These are phyloP conservation scores for Platyrinchus mystaceus DNA, from an alignment of 2,797 vertebrate genomes.

Conservation along the genomic window DNA sequence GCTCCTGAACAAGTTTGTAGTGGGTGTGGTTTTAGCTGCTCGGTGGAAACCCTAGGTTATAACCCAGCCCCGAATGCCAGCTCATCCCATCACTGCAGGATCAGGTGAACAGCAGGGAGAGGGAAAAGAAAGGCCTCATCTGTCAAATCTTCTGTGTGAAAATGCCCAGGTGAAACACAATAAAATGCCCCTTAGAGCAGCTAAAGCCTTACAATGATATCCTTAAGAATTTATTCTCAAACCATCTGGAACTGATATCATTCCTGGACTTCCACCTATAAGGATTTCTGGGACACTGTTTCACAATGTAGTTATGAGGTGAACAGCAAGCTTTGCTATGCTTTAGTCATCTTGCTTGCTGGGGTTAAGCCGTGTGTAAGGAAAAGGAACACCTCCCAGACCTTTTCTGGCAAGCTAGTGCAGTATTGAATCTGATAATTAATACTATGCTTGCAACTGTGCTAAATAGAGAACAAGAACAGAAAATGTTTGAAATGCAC, in stretches of 20 bases:
- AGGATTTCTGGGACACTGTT: not conserved
- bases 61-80: not conserved
- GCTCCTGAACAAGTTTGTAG: not conserved
- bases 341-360: not conserved
- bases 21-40: not conserved
- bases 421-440: not conserved
- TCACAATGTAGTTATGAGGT: not conserved
- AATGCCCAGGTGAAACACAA: not conserved
- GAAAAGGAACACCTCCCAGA: not conserved
- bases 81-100: not conserved
- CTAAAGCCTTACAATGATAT: not conserved
- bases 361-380: not conserved
- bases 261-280: not conserved
- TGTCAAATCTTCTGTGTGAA: not conserved
- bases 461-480: not conserved
- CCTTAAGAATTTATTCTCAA: not conserved
- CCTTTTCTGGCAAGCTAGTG: not conserved
- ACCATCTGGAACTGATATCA: not conserved
- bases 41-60: not conserved
- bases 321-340: not conserved
- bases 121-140: not conserved
- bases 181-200: not conserved
- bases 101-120: not conserved
- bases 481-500: not conserved
- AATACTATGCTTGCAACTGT: not conserved